Conservation (phyloP, 2,797 vertebrate genomes). For the Hypotaenidia okinawae region DNA sequence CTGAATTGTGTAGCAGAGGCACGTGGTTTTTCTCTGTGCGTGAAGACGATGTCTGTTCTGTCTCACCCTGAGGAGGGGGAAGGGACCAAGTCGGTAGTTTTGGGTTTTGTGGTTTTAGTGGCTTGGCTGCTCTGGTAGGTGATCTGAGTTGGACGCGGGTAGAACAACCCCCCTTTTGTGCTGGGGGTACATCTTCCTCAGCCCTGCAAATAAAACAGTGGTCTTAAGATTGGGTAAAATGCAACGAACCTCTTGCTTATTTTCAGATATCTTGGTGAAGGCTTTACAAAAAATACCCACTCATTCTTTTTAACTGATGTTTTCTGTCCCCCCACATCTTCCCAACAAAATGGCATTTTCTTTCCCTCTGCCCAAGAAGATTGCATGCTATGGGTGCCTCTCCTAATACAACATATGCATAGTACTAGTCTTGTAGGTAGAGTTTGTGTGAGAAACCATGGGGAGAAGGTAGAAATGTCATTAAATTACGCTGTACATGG, state of each 20-base stretch:
- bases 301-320: background rate
- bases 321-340: background rate
- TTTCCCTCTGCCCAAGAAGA: background rate
- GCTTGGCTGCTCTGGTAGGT: background rate
- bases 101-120: background rate
- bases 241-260: background rate
- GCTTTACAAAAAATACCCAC: background rate
- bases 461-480: background rate
- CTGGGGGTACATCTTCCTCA: background rate
- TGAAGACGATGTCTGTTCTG: background rate
- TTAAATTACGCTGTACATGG: background rate
- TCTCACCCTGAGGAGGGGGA: background rate
- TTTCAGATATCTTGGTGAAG: background rate
- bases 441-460: background rate
- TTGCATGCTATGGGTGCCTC: fast-evolving
- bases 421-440: background rate
- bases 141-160: fast-evolving
- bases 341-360: background rate
- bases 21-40: fast-evolving
- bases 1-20: background rate
- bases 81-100: background rate
- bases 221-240: background rate
- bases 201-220: background rate
- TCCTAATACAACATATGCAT: fast-evolving
- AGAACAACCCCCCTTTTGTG: background rate